Evolutionary conservation across 2,888 invertebrate species (phyloP).

Genomic region (Acanthosoma haemorrhoidale): DNA sequence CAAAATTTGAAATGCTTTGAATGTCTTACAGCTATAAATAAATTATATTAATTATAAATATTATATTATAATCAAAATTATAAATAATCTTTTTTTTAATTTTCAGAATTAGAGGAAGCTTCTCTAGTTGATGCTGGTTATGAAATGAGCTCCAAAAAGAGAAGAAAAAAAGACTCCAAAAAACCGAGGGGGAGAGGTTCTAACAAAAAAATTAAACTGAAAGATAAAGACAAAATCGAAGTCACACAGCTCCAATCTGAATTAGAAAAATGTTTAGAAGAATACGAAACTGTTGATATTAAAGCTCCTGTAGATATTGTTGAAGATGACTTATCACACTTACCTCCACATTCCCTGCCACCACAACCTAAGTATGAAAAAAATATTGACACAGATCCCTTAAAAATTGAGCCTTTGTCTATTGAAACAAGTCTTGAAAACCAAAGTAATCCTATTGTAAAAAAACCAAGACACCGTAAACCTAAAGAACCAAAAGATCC

Average conservation of each 20-base stretch:
- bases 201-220: constrained; percentile 27
- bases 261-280: constrained; percentile 15
- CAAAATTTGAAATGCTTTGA: too few relatives aligned
- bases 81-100: constrained; percentile 3
- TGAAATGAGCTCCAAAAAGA: constrained; percentile 48
- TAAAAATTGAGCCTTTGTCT: too few relatives aligned
- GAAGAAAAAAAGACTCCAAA: constrained; percentile 41
- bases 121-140: constrained; percentile 53
- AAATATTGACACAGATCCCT: background rate
- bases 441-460: background rate
- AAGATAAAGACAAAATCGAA: constrained; percentile 18
- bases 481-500: constrained; percentile 7
- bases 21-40: too few relatives aligned
- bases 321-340: background rate
- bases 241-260: constrained; percentile 10
- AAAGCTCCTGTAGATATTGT: constrained; percentile 11
- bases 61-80: background rate
- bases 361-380: background rate
- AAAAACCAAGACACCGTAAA: background rate
- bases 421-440: background rate
- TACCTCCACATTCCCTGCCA: background rate
- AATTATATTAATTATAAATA: constrained; percentile 10
- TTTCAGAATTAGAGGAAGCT: constrained; percentile 52
- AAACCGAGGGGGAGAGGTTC: constrained; percentile 41
- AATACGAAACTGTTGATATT: background rate